Evolutionary conservation across 2,888 invertebrate genomes (phyloP).

Genomic region (Invenusta paracnida): DNA sequence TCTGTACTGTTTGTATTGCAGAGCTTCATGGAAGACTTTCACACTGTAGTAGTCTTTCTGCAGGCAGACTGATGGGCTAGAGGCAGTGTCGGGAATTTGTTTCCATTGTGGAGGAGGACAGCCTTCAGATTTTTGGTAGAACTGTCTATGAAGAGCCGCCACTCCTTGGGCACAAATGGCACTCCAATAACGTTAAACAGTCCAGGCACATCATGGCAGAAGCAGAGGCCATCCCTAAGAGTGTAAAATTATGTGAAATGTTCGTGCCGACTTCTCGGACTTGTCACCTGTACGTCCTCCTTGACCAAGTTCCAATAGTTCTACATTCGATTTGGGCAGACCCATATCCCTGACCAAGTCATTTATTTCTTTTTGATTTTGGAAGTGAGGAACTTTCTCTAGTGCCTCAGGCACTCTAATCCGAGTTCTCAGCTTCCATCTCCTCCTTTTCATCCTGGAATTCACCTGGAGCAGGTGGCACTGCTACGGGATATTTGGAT

Average conservation of each 20-base stretch:
- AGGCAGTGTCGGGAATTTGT: not conserved
- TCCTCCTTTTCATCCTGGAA: too few relatives aligned
- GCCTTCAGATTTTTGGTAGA: not conserved
- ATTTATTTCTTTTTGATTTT: not conserved
- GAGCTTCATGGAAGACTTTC: too few relatives aligned
- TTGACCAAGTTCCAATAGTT: not conserved
- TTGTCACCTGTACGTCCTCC: not conserved
- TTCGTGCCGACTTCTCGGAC: not conserved
- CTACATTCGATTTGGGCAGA: not conserved
- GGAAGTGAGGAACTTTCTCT: not conserved
- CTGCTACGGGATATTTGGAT: too few relatives aligned
- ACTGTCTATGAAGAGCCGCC: not conserved
- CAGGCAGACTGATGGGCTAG: too few relatives aligned
- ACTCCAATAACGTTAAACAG: not conserved
- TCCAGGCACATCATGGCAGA: not conserved
- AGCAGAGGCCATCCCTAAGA: not conserved
- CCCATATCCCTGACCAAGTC: not conserved
- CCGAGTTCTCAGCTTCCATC: too few relatives aligned
- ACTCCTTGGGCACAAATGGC: not conserved
- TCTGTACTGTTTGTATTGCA: too few relatives aligned
- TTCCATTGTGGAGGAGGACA: not conserved
- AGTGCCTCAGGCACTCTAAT: too few relatives aligned
- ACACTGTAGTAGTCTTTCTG: too few relatives aligned
- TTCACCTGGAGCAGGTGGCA: too few relatives aligned
- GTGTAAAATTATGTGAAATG: not conserved